These are phyloP conservation scores for Ara ararauna DNA, from an alignment of 2,797 vertebrate species.

Conservation along the genomic window DNA sequence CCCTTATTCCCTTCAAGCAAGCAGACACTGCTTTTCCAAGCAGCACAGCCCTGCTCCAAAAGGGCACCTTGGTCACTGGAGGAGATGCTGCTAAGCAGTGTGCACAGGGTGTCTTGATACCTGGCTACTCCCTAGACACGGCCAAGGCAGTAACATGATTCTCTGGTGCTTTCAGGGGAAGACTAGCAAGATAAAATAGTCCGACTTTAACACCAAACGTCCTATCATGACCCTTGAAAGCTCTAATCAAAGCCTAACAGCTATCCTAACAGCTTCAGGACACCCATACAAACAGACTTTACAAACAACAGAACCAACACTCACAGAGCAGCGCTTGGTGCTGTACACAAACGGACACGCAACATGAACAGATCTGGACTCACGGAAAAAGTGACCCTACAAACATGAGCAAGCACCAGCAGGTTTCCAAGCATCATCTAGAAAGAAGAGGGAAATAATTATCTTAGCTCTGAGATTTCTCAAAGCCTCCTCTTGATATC, in stretches of 20 bases:
- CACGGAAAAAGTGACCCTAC: background rate
- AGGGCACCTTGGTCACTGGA: background rate
- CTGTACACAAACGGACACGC: background rate
- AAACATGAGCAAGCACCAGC: background rate
- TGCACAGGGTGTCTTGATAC: fast-evolving
- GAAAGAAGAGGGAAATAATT: background rate
- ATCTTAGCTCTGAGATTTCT: background rate
- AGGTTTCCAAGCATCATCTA: background rate
- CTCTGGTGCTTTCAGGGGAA: background rate
- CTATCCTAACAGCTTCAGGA: background rate
- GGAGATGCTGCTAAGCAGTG: background rate
- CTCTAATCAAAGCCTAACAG: background rate
- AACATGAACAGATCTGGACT: fast-evolving
- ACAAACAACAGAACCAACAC: background rate
- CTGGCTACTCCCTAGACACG: background rate
- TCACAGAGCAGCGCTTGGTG: background rate
- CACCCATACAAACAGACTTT: background rate
- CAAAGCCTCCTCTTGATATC: background rate
- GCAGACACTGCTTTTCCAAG: background rate
- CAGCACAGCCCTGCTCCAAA: background rate
- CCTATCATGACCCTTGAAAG: background rate
- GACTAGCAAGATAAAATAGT: background rate
- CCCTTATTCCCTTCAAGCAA: background rate
- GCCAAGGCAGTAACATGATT: fast-evolving
- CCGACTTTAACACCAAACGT: background rate